Percentiles rank a stretch among this genome's conserved stretches.
Evolutionary conservation across 2,113 vertebrate species (phyloP).

Genomic region (Labeo rohita): DNA sequence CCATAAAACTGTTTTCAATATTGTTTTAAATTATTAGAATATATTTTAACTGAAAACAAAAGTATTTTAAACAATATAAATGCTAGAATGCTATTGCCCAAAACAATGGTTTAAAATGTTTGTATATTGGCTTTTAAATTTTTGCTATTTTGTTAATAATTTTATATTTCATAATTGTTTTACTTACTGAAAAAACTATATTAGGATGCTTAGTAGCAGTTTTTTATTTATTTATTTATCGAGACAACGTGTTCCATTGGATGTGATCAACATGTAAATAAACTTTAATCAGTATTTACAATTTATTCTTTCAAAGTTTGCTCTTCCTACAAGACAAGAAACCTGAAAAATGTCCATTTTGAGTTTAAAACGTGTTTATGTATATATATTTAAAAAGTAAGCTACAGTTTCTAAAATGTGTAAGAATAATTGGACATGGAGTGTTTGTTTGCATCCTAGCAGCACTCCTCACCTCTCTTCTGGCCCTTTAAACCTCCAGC

Average conservation of each 20-base stretch:
- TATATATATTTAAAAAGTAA: not conserved
- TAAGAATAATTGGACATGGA: not conserved
- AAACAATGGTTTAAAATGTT: not conserved
- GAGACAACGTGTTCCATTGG: not conserved
- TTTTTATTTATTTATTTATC: not conserved
- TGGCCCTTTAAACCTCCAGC: conserved; percentile 55
- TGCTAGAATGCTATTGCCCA: no score
- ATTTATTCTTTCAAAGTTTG: not conserved
- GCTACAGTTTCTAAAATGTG: not conserved
- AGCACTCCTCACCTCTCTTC: not conserved
- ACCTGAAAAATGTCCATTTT: not conserved
- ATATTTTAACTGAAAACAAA: not conserved
- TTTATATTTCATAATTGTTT: not conserved
- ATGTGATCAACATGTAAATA: not conserved
- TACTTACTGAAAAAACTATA: not conserved
- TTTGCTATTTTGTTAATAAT: not conserved
- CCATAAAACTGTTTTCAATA: not conserved
- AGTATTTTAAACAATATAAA: not conserved
- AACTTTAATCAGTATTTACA: not conserved
- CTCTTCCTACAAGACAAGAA: not conserved
- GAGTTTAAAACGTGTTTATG: not conserved
- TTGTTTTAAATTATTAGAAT: not conserved
- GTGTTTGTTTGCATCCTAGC: not conserved
- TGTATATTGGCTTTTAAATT: not conserved
- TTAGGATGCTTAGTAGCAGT: not conserved